Evolutionary conservation across 1,140 invertebrate genomes (phyloP).

Genomic region (Anthonomus grandis): DNA sequence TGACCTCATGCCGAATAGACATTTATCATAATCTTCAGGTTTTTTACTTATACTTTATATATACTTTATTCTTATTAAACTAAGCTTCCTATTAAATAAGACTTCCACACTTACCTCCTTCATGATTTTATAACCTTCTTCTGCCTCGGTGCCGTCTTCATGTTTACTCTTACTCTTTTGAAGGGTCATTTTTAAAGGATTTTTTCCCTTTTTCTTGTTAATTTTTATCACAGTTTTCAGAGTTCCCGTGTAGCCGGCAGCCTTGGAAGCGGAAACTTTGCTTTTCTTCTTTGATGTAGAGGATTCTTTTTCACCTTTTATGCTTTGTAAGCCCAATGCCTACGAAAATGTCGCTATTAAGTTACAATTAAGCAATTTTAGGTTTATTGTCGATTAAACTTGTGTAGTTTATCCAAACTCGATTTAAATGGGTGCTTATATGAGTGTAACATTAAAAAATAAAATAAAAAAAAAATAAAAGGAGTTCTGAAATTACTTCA

Average conservation of each 20-base stretch:
- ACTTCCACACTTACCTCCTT: slow-evolving; percentile 67
- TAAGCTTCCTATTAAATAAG: background rate
- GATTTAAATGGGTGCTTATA: no score
- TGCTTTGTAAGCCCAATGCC: slow-evolving; percentile 61
- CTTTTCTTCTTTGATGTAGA: slow-evolving; percentile 56
- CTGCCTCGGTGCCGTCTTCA: slow-evolving; percentile 54
- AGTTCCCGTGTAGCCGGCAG: slow-evolving; percentile 65
- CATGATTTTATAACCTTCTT: slow-evolving; percentile 71
- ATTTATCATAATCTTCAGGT: no score
- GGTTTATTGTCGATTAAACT: background rate
- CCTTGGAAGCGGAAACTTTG: slow-evolving; percentile 49
- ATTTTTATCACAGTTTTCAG: slow-evolving; percentile 76
- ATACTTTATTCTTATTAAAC: background rate
- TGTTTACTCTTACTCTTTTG: slow-evolving; percentile 61
- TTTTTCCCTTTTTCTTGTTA: slow-evolving; percentile 61
- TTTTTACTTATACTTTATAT: no score
- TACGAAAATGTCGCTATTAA: slow-evolving; percentile 35
- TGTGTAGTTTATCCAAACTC: no score
- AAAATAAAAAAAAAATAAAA: no score
- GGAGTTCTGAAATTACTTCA: no score
- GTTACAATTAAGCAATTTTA: background rate
- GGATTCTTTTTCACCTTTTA: slow-evolving; percentile 54
- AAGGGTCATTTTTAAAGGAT: slow-evolving; percentile 74
- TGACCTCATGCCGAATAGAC: no score
- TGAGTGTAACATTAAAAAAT: no score